These are phyloP conservation scores for Euleptes europaea DNA, from an alignment of 2,113 vertebrate genomes.

Conservation along the genomic window DNA sequence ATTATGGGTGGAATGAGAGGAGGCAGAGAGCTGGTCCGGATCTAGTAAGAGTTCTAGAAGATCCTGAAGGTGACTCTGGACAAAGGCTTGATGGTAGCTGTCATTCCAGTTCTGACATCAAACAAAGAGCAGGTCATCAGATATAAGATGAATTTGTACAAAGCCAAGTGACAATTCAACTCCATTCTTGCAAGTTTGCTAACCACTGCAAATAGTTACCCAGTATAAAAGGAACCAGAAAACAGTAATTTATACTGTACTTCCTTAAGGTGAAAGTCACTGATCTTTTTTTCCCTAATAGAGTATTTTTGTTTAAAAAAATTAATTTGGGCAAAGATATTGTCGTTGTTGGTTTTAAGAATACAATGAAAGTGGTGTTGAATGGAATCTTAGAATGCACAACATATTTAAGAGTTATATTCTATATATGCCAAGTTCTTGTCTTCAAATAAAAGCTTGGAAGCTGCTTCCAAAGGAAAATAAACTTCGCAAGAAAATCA, in stretches of 20 bases:
- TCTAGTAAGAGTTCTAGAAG: slow-evolving; percentile 90
- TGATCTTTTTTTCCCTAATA: neutral
- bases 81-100: slow-evolving; percentile 86
- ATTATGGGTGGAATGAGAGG: slow-evolving; percentile 75
- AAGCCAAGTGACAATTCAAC: neutral
- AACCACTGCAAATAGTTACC: neutral
- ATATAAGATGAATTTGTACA: neutral
- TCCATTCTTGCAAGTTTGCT: neutral
- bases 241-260: neutral
- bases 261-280: neutral
- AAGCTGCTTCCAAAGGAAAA: neutral
- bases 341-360: neutral
- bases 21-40: slow-evolving; percentile 83
- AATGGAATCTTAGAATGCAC: neutral
- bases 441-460: neutral
- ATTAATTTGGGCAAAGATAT: neutral
- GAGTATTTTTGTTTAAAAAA: neutral
- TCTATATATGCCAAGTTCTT: neutral
- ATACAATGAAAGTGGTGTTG: neutral
- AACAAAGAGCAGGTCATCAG: slow-evolving; percentile 39
- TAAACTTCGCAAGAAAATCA: neutral
- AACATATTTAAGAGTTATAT: neutral
- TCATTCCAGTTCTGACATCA: slow-evolving; percentile 91
- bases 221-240: neutral
- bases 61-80: slow-evolving; percentile 84